These are phyloP conservation scores for Amniataba percoides DNA, from an alignment of 2,797 vertebrate species.

Conservation along the genomic window DNA sequence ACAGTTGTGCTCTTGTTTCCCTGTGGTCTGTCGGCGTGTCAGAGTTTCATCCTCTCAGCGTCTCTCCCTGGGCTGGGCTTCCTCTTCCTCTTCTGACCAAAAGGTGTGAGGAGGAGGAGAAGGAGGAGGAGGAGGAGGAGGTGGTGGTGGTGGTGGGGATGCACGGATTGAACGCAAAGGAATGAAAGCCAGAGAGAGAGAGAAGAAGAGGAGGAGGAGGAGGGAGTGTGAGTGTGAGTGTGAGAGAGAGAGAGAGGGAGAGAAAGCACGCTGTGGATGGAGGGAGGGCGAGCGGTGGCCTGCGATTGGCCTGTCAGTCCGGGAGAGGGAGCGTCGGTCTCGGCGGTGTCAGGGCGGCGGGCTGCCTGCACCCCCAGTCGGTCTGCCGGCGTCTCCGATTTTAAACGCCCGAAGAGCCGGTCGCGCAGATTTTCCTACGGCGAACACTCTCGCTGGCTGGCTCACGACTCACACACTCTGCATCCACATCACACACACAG, in stretches of 20 bases:
- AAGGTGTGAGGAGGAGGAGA: conserved; percentile 73
- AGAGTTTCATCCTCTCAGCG: conserved; percentile 84
- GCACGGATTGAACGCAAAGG: conserved; percentile 73
- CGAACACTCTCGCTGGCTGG: conserved; percentile 49
- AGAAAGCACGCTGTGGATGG: conserved; percentile 35
- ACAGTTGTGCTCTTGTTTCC: conserved; percentile 81
- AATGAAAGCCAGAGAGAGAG: conserved; percentile 63
- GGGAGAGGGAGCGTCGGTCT: conserved; percentile 79
- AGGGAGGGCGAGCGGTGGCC: conserved; percentile 72
- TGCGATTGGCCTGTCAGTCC: conserved; percentile 82
- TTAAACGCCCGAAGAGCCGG: conserved; percentile 62
- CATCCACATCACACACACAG: conserved; percentile 62
- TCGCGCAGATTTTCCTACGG: conserved; percentile 47
- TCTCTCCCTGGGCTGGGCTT: conserved; percentile 80
- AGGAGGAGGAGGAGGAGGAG: conserved; percentile 58
- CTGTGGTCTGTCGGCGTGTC: conserved; percentile 81
- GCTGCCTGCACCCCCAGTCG: conserved; percentile 59
- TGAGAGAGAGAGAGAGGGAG: conserved; percentile 28
- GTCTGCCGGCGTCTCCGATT: conserved; percentile 60
- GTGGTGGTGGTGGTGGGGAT: conserved; percentile 54
- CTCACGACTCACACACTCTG: conserved; percentile 68
- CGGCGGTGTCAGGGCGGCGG: conserved; percentile 65
- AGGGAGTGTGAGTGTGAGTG: conserved; percentile 24
- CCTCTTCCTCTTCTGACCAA: conserved; percentile 79
- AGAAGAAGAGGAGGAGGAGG: conserved; percentile 45